Conservation (phyloP, 1,140 invertebrate species). For the Xylocopa sonorina region DNA sequence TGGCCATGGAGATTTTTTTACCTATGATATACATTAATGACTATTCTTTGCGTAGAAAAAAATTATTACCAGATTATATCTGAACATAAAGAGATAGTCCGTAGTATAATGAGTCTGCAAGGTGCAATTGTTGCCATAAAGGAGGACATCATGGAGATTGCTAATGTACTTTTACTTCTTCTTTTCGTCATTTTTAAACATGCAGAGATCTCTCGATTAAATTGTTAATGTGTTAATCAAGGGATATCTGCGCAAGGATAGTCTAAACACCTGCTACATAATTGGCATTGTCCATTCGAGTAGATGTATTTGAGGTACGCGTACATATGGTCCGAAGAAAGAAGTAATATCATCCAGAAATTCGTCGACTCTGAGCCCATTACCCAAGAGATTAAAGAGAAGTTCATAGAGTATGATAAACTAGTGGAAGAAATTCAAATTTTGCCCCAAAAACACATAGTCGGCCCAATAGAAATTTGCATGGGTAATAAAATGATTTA, state of each 20-base stretch:
- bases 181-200: background rate
- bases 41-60: constrained; percentile 51
- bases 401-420: constrained; percentile 87
- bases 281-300: constrained; percentile 2
- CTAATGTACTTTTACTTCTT: constrained; percentile 65
- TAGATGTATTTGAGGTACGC: constrained; percentile 84
- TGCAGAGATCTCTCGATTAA: background rate
- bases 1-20: too few relatives aligned
- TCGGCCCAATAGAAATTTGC: constrained; percentile 87
- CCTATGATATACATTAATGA: constrained; percentile 24
- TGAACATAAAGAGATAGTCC: constrained; percentile 91
- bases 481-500: constrained; percentile 80
- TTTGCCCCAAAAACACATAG: constrained; percentile 84
- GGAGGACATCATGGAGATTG: constrained; percentile 82
- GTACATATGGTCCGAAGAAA: constrained; percentile 88
- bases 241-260: too few relatives aligned
- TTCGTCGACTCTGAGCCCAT: constrained; percentile 88
- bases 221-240: too few relatives aligned
- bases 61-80: constrained; percentile 89
- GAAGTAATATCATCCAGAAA: constrained; percentile 85
- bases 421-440: constrained; percentile 85
- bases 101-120: constrained; percentile 87
- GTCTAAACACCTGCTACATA: constrained; percentile 5
- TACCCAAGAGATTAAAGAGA: constrained; percentile 88
- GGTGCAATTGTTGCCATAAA: constrained; percentile 86